Conservation (phyloP, 2,113 vertebrate genomes). For the zebrafish (Danio rerio) region DNA sequence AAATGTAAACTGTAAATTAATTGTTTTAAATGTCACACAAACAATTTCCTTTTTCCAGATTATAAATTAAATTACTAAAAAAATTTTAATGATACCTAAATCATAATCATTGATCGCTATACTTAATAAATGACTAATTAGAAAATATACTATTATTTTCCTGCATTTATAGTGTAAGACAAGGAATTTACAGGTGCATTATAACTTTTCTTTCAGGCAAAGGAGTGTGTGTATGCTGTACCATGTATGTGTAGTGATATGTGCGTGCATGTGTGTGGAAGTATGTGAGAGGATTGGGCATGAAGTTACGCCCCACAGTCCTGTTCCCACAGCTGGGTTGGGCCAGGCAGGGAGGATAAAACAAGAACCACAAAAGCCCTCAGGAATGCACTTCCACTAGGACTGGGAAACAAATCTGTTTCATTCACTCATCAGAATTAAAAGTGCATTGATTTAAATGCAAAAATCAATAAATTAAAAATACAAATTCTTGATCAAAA, state of each 20-base stretch:
- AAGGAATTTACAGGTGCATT: not conserved
- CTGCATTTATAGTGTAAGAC: no score
- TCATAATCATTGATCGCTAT: no score
- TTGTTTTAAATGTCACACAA: no score
- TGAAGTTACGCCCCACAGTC: constrained; percentile 40
- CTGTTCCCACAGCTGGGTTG: constrained; percentile 61
- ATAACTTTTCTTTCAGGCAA: not conserved
- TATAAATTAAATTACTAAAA: no score
- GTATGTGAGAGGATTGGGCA: constrained; percentile 47
- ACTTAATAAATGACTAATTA: no score
- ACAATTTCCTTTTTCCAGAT: no score
- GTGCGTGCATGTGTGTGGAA: constrained; percentile 7
- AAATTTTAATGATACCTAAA: no score
- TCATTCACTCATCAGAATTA: constrained; percentile 35
- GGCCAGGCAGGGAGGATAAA: constrained; percentile 53
- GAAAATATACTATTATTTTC: no score
- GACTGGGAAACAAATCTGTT: constrained; percentile 52
- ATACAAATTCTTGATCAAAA: not conserved
- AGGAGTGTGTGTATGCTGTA: not conserved
- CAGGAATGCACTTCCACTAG: constrained; percentile 59
- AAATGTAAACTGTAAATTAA: no score
- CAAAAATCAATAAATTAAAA: not conserved
- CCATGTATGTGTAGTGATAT: constrained; percentile 13
- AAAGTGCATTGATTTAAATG: constrained; percentile 23
- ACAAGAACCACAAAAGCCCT: constrained; percentile 56